These are phyloP conservation scores for Silurus aristotelis DNA, from an alignment of 2,797 vertebrate species.

Conservation along the genomic window DNA sequence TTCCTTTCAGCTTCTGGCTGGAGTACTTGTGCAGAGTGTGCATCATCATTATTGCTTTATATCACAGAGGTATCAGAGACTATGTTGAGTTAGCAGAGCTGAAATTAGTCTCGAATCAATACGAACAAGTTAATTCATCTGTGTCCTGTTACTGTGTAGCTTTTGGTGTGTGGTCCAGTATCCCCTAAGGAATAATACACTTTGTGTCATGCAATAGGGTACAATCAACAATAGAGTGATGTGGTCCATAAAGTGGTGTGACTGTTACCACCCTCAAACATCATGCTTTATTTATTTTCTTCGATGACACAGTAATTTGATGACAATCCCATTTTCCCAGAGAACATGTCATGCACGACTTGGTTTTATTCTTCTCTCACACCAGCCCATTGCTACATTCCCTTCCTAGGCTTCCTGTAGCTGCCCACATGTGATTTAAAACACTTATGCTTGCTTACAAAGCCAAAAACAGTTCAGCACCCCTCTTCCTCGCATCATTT, in stretches of 20 bases:
- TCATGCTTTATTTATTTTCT: neutral
- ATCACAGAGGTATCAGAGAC: neutral
- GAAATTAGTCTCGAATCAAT: neutral
- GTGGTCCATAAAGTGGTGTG: neutral
- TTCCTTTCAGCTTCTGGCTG: neutral
- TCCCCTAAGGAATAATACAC: neutral
- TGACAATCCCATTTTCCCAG: too few relatives aligned
- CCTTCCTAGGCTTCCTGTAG: neutral
- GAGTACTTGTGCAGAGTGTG: neutral
- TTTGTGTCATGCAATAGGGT: too few relatives aligned
- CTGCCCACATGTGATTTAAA: neutral
- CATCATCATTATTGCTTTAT: neutral
- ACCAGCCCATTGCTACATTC: too few relatives aligned
- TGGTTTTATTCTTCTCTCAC: too few relatives aligned
- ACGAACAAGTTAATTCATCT: neutral
- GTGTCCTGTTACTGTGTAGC: neutral
- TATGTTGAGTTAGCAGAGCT: neutral
- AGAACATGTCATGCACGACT: too few relatives aligned
- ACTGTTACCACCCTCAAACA: neutral
- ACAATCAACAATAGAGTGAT: neutral
- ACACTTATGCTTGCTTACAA: too few relatives aligned
- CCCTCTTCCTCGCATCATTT: too few relatives aligned
- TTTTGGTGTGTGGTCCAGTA: neutral
- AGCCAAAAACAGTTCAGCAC: too few relatives aligned
- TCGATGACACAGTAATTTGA: neutral